Evolutionary conservation across 2,113 vertebrate species (phyloP).

Genomic region (Hystrix cristata): DNA sequence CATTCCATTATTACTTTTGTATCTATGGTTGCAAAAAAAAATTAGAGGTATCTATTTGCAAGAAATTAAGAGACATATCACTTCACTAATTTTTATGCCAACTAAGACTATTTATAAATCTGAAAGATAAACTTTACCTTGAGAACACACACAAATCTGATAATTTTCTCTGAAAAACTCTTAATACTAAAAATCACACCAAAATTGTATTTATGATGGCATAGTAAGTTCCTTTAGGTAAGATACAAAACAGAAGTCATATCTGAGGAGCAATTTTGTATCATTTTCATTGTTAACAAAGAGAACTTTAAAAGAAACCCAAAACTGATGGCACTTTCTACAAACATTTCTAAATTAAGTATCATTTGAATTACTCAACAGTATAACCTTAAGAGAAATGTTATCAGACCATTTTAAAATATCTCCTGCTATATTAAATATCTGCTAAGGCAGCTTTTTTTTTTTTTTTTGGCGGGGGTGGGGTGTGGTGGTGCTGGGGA

Average conservation of each 20-base stretch:
- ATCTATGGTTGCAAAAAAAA: neutral
- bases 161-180: neutral
- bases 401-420: constrained; percentile 14
- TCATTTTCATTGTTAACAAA: constrained; percentile 47
- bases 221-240: constrained; percentile 6
- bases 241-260: constrained; percentile 33
- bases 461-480: no score
- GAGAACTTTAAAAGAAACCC: neutral
- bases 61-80: constrained; percentile 39
- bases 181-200: constrained; percentile 34
- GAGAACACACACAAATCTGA: constrained; percentile 17
- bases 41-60: neutral
- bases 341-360: constrained; percentile 48
- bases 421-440: neutral
- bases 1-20: neutral
- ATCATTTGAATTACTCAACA: constrained; percentile 49
- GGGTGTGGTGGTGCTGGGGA: neutral
- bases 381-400: constrained; percentile 15
- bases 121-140: constrained; percentile 19
- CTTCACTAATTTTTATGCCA: constrained; percentile 32
- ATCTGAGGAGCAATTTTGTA: constrained; percentile 9
- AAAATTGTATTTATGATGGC: neutral
- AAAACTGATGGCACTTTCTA: neutral
- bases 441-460: constrained; percentile 42
- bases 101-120: constrained; percentile 9